These are phyloP conservation scores for Nycteola revayana DNA, from an alignment of 2,888 invertebrate species.

Conservation along the genomic window DNA sequence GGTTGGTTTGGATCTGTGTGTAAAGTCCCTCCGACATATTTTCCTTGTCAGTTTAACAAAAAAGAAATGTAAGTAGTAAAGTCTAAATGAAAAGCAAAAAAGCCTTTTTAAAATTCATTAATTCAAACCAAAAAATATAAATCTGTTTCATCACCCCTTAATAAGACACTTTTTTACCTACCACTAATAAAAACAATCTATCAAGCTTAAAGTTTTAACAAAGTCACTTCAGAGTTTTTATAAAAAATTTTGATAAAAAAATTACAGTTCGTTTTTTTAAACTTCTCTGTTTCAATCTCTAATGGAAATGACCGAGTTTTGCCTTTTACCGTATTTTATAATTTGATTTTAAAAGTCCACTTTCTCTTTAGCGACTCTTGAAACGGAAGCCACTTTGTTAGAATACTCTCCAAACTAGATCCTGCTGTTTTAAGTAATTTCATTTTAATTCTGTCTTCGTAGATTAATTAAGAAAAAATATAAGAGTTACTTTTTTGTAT, in stretches of 20 bases:
- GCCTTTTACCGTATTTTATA: conserved; percentile 21
- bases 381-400: conserved; percentile 10
- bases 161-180: too few relatives aligned
- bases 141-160: too few relatives aligned
- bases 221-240: conserved; percentile 20
- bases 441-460: not conserved
- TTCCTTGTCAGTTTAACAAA: too few relatives aligned
- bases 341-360: conserved; percentile 22
- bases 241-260: conserved; percentile 17
- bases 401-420: conserved; percentile 1
- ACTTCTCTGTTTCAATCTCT: conserved; percentile 26
- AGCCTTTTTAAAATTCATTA: too few relatives aligned
- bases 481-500: too few relatives aligned
- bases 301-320: conserved; percentile 30
- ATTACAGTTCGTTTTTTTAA: conserved; percentile 24
- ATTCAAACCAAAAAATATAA: too few relatives aligned
- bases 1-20: too few relatives aligned
- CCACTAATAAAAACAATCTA: too few relatives aligned
- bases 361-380: conserved; percentile 12
- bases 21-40: too few relatives aligned
- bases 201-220: conserved; percentile 11
- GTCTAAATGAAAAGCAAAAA: too few relatives aligned
- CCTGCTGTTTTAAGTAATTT: not conserved
- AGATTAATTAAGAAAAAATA: too few relatives aligned
- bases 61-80: too few relatives aligned